Evolutionary conservation across 1,140 invertebrate species (phyloP), one percentile per base, ranked within the genome.

Genomic region (Papilio dardanus): DNA sequence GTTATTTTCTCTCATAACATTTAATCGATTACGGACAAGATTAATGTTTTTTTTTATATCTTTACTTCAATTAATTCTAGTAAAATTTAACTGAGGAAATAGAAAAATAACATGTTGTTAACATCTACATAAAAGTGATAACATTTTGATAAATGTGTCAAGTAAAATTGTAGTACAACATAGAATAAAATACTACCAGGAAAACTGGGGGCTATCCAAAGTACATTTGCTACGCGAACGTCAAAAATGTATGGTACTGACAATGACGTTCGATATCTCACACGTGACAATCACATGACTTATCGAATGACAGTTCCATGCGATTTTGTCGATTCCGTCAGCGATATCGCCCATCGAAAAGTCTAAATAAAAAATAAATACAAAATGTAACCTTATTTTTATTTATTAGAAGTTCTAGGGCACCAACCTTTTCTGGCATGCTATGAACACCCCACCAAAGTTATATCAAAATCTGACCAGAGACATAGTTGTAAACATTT

Each of bases 1-100:
- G 24, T 62, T 62, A 62, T 62, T 62, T 62, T 62, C 54, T 28
- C 50, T 62, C 54, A 62, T 30, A 62, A 62, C 54, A 62, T 28
- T 62, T 62, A 62, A 62, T 62, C 30, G 24, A 62, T 62, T 28
- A 62, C 24, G 24, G 24, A 62, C 54, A 28, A 28, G 54, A 62
- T 62, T 62, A 0, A 54, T 54, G 50, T 5, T 54, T 54, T 54
- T 50, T 54, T 54, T 46, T 46, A 46, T 46, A 21, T 24, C 8
- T 54, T 24, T 3, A 24, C 21, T 21, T 54, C 46, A 21, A 54
- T 54, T 54, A 54, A 54, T 12, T 10, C 50, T 24, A 54, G 21
- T 54, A 10, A 54, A 54, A 54, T 54, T 19, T n/a, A 7, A 46
- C 42, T 46, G 35, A 37, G 35, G 35, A 37, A 37, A 37, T 37